phyloP scores from a whole-genome alignment of 2,888 invertebrate species.

The Tetragnatha montana region DNA sequence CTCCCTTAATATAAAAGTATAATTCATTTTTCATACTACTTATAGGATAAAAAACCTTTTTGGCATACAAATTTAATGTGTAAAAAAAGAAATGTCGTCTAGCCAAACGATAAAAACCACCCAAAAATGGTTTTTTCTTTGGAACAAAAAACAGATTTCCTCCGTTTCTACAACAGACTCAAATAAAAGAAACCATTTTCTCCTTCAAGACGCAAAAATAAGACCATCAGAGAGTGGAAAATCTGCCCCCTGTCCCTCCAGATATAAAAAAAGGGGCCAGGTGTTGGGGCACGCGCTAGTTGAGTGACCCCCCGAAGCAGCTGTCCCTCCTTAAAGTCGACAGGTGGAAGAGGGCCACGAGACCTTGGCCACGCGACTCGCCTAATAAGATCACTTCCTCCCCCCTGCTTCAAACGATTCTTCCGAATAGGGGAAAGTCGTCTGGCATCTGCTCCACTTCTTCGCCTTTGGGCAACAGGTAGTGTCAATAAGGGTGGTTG shows the following conservation, averaged over 20 bases:
- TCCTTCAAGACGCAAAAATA: background rate
- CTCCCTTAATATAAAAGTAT: too few species aligned
- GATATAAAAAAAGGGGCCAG: background rate
- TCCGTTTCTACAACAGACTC: background rate
- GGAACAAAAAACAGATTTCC: background rate
- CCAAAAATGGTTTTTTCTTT: background rate
- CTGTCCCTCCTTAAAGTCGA: slow-evolving; percentile 18
- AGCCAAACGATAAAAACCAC: too few species aligned
- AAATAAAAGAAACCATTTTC: background rate
- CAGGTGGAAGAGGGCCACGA: slow-evolving; percentile 43
- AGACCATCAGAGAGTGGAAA: background rate
- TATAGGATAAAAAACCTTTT: too few species aligned
- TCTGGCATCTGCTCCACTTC: background rate
- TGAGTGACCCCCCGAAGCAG: slow-evolving; percentile 51
- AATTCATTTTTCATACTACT: too few species aligned
- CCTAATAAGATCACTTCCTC: slow-evolving; percentile 16
- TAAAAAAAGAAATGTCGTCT: too few species aligned
- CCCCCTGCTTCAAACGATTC: slow-evolving; percentile 5
- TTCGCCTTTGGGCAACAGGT: too few species aligned
- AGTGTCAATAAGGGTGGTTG: too few species aligned
- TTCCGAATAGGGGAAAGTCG: background rate
- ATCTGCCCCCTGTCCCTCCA: background rate
- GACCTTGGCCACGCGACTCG: slow-evolving; percentile 51
- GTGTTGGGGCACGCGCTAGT: slow-evolving; percentile 46
- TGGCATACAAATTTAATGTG: too few species aligned